A percentile compares a stretch with the other conserved stretches of the same genome.
phyloP scores from a whole-genome alignment of 2,797 vertebrate genomes.

The Clarias pachynema region DNA sequence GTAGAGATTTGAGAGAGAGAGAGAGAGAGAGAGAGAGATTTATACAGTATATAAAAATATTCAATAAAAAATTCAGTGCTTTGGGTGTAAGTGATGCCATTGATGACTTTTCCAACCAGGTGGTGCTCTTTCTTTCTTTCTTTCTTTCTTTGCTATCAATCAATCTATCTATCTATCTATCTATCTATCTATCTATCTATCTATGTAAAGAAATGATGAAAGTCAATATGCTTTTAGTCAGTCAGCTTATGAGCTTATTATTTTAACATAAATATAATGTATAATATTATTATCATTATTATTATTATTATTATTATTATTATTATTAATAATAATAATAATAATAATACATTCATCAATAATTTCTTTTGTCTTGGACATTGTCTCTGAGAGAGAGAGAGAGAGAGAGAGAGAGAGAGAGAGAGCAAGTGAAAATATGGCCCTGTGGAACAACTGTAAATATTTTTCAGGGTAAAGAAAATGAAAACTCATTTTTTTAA shows the following conservation, averaged over 20 bases:
- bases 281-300: too few species aligned
- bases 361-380: not conserved
- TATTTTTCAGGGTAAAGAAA: constrained; percentile 79
- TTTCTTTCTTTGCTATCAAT: constrained; percentile 1
- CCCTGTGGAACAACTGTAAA: constrained; percentile 93
- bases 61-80: not conserved
- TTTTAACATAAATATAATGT: too few species aligned
- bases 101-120: not conserved
- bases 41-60: too few species aligned
- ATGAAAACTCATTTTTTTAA: constrained; percentile 90
- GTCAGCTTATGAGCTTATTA: constrained; percentile 77
- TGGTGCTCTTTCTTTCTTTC: constrained; percentile 1
- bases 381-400: not conserved
- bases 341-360: not conserved
- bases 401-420: constrained; percentile 33
- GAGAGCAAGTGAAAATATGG: constrained; percentile 76
- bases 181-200: not conserved
- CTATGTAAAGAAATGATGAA: constrained; percentile 54
- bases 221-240: constrained; percentile 99
- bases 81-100: not conserved
- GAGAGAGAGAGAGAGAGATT: too few species aligned
- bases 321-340: too few species aligned
- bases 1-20: not conserved
- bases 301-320: too few species aligned
- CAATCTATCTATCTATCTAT: not conserved